Conservation (phyloP, 2,113 vertebrate genomes). For the Bubalus kerabau region DNA sequence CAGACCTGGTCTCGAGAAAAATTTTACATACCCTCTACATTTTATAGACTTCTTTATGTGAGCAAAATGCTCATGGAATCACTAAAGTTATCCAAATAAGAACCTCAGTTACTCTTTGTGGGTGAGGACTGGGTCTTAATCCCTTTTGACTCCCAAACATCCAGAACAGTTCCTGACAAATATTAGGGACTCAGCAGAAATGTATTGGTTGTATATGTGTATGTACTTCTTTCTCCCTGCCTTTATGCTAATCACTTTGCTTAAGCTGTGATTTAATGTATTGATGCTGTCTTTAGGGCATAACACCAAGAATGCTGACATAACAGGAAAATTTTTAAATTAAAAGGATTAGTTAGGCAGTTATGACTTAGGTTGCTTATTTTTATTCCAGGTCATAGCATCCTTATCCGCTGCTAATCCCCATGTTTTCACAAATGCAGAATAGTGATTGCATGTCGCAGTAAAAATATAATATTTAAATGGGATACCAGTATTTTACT, state of each 20-base stretch:
- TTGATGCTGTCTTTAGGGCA: constrained; percentile 45
- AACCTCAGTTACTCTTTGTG: neutral
- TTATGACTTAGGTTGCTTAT: constrained; percentile 42
- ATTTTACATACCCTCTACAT: neutral
- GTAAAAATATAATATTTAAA: constrained; percentile 33
- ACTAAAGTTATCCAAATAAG: neutral
- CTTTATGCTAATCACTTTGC: neutral
- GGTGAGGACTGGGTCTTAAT: neutral
- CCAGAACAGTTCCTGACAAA: neutral
- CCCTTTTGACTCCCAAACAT: neutral
- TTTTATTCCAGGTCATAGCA: constrained; percentile 26
- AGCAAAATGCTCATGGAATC: neutral
- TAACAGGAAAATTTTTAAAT: constrained; percentile 49
- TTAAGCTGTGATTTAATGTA: constrained; percentile 42
- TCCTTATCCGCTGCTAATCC: constrained; percentile 52
- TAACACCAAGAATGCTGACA: constrained; percentile 58
- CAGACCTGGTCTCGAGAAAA: neutral
- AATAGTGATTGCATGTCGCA: neutral
- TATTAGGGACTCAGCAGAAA: neutral
- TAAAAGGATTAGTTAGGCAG: constrained; percentile 51
- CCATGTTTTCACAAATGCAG: constrained; percentile 15
- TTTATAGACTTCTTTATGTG: neutral
- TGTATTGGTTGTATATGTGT: neutral
- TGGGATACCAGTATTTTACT: neutral
- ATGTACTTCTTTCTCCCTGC: neutral